A percentile compares a stretch with the other conserved stretches of the same genome.
phyloP scores from a whole-genome alignment of 1,140 invertebrate species.

The Drosophila erecta region DNA sequence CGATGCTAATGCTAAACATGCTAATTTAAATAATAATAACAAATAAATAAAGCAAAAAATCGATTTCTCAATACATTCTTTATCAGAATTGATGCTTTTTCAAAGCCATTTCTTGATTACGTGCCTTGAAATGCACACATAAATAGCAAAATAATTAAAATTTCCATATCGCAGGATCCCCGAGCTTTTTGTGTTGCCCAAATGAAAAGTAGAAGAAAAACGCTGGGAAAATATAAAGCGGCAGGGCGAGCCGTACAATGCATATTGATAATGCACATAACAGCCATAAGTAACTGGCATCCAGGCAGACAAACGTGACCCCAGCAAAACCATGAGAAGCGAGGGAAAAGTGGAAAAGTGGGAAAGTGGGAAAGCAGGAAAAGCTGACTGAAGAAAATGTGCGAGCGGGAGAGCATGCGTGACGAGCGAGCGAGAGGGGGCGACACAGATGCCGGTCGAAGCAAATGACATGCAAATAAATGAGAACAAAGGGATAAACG shows the following conservation, averaged over 20 bases:
- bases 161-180: conserved; percentile 1
- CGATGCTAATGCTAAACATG: no score
- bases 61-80: background rate
- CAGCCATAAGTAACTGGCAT: conserved; percentile 77
- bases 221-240: conserved; percentile 66
- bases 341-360: background rate
- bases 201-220: conserved; percentile 32
- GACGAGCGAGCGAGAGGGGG: background rate
- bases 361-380: background rate
- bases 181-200: conserved; percentile 40
- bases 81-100: background rate
- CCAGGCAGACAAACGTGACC: conserved; percentile 78
- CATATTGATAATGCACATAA: conserved; percentile 82
- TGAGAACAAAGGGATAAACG: conserved; percentile 81
- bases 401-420: background rate
- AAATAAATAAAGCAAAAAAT: background rate
- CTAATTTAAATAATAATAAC: no score
- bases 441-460: conserved; percentile 26
- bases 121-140: conserved; percentile 4
- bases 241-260: conserved; percentile 54
- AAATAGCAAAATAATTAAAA: conserved; percentile 31
- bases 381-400: conserved; percentile 30
- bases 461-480: conserved; percentile 82
- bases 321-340: conserved; percentile 25
- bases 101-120: background rate